Evolutionary conservation across 2,113 vertebrate species (phyloP), one percentile per base, ranked within the genome.

Genomic region (Nyctibius bracteatus): DNA sequence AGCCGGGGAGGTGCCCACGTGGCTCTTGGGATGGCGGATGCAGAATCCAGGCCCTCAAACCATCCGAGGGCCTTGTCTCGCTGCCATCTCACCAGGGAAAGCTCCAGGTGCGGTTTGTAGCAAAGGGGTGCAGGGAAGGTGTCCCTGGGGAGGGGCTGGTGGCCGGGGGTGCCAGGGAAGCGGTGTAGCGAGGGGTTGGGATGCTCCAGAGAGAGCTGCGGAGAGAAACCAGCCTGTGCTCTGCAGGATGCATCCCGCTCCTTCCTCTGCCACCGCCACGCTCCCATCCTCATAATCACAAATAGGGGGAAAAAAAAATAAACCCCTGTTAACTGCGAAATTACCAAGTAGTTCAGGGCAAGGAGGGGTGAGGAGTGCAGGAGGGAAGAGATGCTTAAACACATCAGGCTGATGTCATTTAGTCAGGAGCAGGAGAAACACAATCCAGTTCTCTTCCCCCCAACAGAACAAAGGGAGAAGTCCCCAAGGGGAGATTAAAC

Each of bases 401-500:
- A 51, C 79, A n/a, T 54, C 0, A 1, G 86, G 55, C 83, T 96
- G 88, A 90, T 91, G 85, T 92, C 14, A 94, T 86, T 77, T 28
- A 87, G 72, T 67, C 8, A 0, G 59, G 79, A 88, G 58, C 39
- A 62, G 66, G 31, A 87, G 74, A 96, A 96, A 93, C 83, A 82
- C 77, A 92, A 86, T 75, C 92, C 95, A 67, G 70, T 77, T 94
- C 80, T 89, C 58, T 74, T 37, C n/a, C 80, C 70, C 41, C 8
- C 67, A 30, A 4, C 71, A 93, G 90, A 97, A 93, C 88, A 80
- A 90, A 89, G 51, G 77, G 30, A n/a, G 70, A 89, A 59, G 12
- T 66, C 83, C 44, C 79, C 55, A 68, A 4, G 55, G 91, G 43
- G 63, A 81, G 70, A 54, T 4, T 47, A 49, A 58, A 5, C 62